Base-by-base conservation (phyloP, 2,888 invertebrate species). In the Lypha dubia region DNA sequence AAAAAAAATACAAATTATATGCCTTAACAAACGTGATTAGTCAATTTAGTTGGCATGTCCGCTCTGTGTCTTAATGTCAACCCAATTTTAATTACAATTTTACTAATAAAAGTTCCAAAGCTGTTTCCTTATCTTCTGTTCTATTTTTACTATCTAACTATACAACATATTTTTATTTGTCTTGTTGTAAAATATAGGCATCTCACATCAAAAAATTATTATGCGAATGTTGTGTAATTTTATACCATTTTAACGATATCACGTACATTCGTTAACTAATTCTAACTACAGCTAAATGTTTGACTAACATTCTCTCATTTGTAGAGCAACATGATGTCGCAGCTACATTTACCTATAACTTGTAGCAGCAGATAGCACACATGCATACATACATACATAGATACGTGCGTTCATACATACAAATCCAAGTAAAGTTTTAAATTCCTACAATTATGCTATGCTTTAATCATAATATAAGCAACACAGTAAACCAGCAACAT, bases 261-360 rank as follows among this genome's bases (percentile, higher is more conserved):
- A 90, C 91, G 90, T 90, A 90, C 90, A 88, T 90, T 90, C 90
- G 90, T 91, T 90, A 90, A 91, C 90, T 90, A 90, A 90, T 89
- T 90, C 90, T 91, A 91, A 90, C 90, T 90, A 88, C 89, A 89
- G 89, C 89, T 91, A 90, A 90, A 81, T 81, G 89, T 89, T 86
- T 83, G 73, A 76, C 73, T 63, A 35, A 74, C 80, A 77, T 77
- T 49, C 56, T 58, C 77, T 74, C 38, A 71, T 65, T 76, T 75
- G 67, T 68, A 51, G 56, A n/a, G 11, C 53, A 71, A 46, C 62
- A 53, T 73, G 1, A 20, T 58, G 51, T 3, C 49, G 11, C 38
- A 28, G 46, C 17, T 22, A 62, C 44, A 15, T 17, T 22, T 20
- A 41, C 22, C 41, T 58, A 28, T 1, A 17, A 51, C 38, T 35